These are phyloP conservation scores for Prunella fulvescens DNA, from an alignment of 2,113 vertebrate species.

Conservation along the genomic window DNA sequence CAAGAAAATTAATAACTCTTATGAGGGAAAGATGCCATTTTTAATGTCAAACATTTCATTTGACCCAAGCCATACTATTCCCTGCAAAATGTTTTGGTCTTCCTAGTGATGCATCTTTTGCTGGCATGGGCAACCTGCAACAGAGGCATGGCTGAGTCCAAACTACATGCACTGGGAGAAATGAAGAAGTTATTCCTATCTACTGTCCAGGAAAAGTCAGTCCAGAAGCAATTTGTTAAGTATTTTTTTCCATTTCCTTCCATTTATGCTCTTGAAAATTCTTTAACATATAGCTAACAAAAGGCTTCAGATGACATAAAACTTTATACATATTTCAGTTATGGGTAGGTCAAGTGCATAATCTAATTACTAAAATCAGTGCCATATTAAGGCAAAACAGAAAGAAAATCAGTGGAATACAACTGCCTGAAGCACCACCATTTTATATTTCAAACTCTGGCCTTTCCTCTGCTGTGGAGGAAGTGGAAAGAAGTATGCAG, in stretches of 20 bases:
- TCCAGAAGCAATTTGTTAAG: background rate
- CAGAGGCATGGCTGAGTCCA: background rate
- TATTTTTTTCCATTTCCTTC: constrained; percentile 33
- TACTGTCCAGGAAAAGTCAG: constrained; percentile 11
- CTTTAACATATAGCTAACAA: background rate
- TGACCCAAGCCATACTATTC: background rate
- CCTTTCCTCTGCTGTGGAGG: background rate
- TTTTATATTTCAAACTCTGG: background rate
- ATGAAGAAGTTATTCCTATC: constrained; percentile 43
- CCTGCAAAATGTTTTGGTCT: background rate
- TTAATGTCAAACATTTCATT: background rate
- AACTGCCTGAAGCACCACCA: background rate
- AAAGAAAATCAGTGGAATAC: background rate
- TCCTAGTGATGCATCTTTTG: background rate
- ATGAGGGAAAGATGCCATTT: background rate
- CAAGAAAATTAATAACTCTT: background rate
- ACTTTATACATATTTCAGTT: background rate
- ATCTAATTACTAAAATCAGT: background rate
- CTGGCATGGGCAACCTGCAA: background rate
- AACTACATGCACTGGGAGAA: background rate
- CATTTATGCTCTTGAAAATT: background rate
- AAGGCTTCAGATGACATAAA: background rate
- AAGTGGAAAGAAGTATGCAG: background rate
- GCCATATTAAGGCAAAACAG: background rate
- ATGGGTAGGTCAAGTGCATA: background rate